Conservation (phyloP, 2,113 vertebrate species). For the Pao palembangensis region DNA sequence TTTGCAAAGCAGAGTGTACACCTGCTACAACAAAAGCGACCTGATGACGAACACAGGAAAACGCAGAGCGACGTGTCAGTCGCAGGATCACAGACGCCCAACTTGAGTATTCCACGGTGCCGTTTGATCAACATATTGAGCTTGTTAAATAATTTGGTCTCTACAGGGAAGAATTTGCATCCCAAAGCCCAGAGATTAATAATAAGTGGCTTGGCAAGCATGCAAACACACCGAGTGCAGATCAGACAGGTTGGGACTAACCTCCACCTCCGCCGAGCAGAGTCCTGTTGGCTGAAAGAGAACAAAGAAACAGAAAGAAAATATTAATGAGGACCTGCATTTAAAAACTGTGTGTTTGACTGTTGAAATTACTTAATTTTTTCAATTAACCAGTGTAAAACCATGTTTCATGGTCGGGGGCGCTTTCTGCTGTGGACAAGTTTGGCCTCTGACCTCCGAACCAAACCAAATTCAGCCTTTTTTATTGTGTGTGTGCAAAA, state of each 20-base stretch:
- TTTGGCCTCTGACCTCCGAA: no score
- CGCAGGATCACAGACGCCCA: not conserved
- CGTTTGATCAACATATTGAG: slow-evolving; percentile 25
- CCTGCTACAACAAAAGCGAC: slow-evolving; percentile 59
- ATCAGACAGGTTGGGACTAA: slow-evolving; percentile 66
- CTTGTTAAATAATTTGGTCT: slow-evolving; percentile 29
- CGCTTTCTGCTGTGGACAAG: no score
- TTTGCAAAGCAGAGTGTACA: slow-evolving; percentile 54
- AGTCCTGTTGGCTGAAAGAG: slow-evolving; percentile 83
- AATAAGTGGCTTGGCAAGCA: slow-evolving; percentile 26
- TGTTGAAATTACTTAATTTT: no score
- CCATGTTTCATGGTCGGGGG: no score
- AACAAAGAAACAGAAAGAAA: slow-evolving; percentile 22
- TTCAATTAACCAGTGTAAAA: no score
- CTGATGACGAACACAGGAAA: slow-evolving; percentile 37
- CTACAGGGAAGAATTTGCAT: slow-evolving; percentile 24
- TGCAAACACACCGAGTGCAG: not conserved
- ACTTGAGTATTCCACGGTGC: slow-evolving; percentile 7
- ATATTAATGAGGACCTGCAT: not conserved
- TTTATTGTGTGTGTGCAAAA: not conserved
- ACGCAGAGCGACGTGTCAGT: slow-evolving; percentile 3
- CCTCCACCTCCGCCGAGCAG: slow-evolving; percentile 86
- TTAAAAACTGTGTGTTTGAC: not conserved
- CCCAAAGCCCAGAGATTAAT: slow-evolving; percentile 28
- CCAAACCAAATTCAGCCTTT: no score